Percentiles rank a stretch among this genome's conserved stretches.
Conservation (phyloP, 2,888 invertebrate species). For the Phortica okadai region DNA sequence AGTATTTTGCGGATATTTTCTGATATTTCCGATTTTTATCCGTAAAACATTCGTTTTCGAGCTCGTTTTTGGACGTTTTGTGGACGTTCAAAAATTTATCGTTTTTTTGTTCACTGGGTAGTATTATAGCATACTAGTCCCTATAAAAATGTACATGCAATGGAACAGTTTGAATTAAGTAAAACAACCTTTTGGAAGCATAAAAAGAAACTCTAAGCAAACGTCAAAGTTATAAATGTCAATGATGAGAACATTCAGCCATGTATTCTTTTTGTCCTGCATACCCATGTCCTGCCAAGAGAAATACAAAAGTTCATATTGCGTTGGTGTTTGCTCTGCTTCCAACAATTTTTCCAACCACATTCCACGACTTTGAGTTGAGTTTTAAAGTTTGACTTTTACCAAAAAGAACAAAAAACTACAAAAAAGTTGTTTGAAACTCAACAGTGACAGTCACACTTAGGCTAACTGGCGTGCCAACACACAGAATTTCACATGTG, state of each 20-base stretch:
- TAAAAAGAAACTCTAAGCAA: too few species aligned
- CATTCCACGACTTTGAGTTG: slow-evolving; percentile 45
- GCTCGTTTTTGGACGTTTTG: too few species aligned
- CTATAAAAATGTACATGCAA: too few species aligned
- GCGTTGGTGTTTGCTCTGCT: slow-evolving; percentile 36
- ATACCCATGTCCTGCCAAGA: slow-evolving; percentile 65
- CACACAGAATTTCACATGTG: not conserved
- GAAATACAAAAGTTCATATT: slow-evolving; percentile 72
- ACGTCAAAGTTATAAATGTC: slow-evolving; percentile 62
- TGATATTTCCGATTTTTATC: too few species aligned
- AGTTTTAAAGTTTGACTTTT: slow-evolving; percentile 38
- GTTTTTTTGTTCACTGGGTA: too few species aligned
- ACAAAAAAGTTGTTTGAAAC: slow-evolving; percentile 10
- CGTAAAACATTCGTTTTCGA: too few species aligned
- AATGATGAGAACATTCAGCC: slow-evolving; percentile 39
- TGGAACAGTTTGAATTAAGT: too few species aligned
- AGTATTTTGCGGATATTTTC: too few species aligned
- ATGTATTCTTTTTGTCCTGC: slow-evolving; percentile 27
- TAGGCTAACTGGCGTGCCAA: not conserved
- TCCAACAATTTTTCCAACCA: slow-evolving; percentile 12
- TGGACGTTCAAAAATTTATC: too few species aligned
- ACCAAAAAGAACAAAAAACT: slow-evolving; percentile 36
- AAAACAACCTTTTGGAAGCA: too few species aligned
- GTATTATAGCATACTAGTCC: too few species aligned
- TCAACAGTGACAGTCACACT: slow-evolving; percentile 16